phyloP scores from a whole-genome alignment of 2,113 vertebrate species.

The Psittacus erithacus region DNA sequence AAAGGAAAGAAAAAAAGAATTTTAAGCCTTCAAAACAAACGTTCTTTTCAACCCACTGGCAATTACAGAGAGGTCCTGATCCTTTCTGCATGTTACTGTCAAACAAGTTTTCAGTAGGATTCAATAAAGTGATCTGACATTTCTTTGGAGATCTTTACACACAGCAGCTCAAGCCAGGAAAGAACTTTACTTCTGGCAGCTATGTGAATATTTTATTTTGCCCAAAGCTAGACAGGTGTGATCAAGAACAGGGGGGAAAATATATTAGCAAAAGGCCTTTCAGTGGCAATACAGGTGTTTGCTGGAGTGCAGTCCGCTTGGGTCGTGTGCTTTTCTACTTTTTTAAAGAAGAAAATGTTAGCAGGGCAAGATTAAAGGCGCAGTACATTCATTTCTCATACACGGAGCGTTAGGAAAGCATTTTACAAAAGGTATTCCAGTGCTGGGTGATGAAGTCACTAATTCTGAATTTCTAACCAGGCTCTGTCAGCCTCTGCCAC shows the following conservation, averaged over 20 bases:
- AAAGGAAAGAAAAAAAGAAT: accelerated
- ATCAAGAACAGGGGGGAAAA: conserved; percentile 39
- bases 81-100: conserved; percentile 79
- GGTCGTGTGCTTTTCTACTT: background rate
- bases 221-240: conserved; percentile 90
- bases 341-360: background rate
- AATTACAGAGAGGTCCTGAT: conserved; percentile 63
- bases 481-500: background rate
- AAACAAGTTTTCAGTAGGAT: conserved; percentile 82
- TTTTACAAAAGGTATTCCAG: background rate
- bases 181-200: conserved; percentile 77
- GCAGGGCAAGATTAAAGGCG: conserved; percentile 51
- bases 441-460: background rate
- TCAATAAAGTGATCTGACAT: conserved; percentile 84
- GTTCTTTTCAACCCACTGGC: conserved; percentile 59
- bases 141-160: conserved; percentile 80
- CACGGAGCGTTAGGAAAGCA: background rate
- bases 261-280: conserved; percentile 57
- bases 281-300: conserved; percentile 72
- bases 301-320: background rate
- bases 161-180: conserved; percentile 79
- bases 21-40: conserved; percentile 30
- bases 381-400: conserved; percentile 5
- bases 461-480: background rate
- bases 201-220: conserved; percentile 72